A percentile compares a stretch with the other conserved stretches of the same genome.
phyloP scores from a whole-genome alignment of 2,797 vertebrate genomes.

The Thamnophis elegans region DNA sequence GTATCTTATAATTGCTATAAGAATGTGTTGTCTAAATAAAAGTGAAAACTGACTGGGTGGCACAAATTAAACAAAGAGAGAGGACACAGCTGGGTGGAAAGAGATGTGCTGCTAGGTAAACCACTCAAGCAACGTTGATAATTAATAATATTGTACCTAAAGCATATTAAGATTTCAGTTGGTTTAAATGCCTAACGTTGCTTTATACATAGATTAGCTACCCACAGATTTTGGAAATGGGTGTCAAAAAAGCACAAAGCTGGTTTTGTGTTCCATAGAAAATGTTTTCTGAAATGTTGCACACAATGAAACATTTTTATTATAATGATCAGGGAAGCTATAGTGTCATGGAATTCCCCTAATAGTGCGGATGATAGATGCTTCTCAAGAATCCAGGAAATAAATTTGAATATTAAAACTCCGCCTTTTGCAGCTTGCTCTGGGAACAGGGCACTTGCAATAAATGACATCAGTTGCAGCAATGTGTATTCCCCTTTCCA shows the following conservation, averaged over 20 bases:
- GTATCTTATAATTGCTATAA: not conserved
- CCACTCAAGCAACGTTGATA: not conserved
- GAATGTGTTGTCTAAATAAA: not conserved
- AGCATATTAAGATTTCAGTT: not conserved
- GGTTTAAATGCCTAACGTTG: not conserved
- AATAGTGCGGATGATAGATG: not conserved
- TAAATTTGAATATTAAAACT: not conserved
- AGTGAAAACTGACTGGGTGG: constrained; percentile 1
- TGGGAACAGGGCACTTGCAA: not conserved
- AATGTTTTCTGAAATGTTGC: not conserved
- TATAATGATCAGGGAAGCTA: not conserved
- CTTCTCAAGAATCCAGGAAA: not conserved
- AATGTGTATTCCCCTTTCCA: constrained; percentile 28
- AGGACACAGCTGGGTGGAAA: constrained; percentile 7
- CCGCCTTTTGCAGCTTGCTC: not conserved
- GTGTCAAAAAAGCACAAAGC: not conserved
- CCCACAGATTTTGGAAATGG: not conserved
- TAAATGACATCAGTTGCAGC: not conserved
- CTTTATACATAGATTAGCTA: not conserved
- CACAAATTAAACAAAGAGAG: not conserved
- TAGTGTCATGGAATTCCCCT: not conserved
- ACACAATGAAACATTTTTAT: not conserved
- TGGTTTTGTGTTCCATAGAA: not conserved
- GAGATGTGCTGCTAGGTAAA: constrained; percentile 12
- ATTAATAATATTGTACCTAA: not conserved